Conservation (phyloP, 2,888 invertebrate species). For the Lepidonotus clava region DNA sequence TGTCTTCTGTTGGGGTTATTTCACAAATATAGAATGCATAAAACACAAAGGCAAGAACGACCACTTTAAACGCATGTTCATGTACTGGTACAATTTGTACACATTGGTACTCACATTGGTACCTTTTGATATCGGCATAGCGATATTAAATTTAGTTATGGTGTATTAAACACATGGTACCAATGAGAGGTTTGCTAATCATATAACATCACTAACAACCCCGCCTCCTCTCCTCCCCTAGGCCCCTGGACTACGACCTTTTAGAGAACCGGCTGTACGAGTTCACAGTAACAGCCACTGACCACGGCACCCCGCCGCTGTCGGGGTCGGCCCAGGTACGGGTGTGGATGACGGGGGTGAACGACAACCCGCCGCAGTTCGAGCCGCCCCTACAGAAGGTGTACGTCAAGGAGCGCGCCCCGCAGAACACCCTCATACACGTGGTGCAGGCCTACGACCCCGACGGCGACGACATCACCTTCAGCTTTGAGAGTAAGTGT, state of each 20-base stretch:
- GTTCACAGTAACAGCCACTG: constrained; percentile 93
- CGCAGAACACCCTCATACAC: constrained; percentile 88
- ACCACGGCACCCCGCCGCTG: constrained; percentile 90
- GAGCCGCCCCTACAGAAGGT: constrained; percentile 60
- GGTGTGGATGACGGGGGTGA: constrained; percentile 95
- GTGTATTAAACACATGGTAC: no score
- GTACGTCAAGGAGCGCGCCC: constrained; percentile 61
- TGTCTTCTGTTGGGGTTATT: no score
- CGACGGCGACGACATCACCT: constrained; percentile 86
- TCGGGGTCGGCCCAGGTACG: constrained; percentile 14
- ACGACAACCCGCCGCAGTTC: constrained; percentile 92
- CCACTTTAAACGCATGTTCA: no score
- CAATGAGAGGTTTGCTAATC: no score
- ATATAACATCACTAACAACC: no score
- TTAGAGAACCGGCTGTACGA: constrained; percentile 84
- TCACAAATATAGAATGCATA: no score
- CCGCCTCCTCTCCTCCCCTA: no score
- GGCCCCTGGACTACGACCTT: constrained; percentile 75
- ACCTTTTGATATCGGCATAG: no score
- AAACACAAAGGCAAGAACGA: no score
- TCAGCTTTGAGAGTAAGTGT: constrained; percentile 53
- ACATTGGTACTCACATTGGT: no score
- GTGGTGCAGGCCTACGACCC: constrained; percentile 98
- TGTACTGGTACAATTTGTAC: no score
- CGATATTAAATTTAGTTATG: no score